phyloP scores from a whole-genome alignment of 2,113 vertebrate genomes.

The Plotosus lineatus region DNA sequence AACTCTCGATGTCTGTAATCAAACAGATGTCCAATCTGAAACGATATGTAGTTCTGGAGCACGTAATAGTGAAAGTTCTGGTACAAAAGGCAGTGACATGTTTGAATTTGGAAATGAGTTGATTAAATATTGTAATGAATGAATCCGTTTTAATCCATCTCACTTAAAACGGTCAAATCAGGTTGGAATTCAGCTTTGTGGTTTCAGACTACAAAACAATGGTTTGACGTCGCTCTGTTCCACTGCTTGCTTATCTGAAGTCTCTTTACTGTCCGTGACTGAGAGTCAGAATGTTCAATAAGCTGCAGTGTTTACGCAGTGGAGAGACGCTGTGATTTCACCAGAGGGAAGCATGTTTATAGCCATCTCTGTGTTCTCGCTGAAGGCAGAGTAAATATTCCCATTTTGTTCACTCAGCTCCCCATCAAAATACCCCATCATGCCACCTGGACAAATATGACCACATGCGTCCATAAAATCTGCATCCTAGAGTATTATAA shows the following conservation, averaged over 20 bases:
- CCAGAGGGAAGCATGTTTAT: constrained; percentile 1
- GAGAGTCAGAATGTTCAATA: constrained; percentile 29
- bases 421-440: background rate
- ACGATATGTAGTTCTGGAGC: background rate
- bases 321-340: constrained; percentile 10
- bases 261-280: constrained; percentile 28
- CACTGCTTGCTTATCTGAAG: constrained; percentile 28
- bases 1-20: background rate
- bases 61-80: constrained; percentile 12
- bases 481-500: background rate
- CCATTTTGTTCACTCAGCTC: background rate
- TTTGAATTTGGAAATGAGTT: constrained; percentile 31
- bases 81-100: constrained; percentile 21
- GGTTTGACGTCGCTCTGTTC: background rate
- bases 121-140: constrained; percentile 7
- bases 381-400: constrained; percentile 11
- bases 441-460: background rate
- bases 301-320: constrained; percentile 22
- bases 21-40: background rate
- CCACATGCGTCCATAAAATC: background rate
- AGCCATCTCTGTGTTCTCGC: constrained; percentile 12
- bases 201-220: constrained; percentile 16
- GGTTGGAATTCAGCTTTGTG: constrained; percentile 2
- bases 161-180: constrained; percentile 4
- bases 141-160: constrained; percentile 37